Evolutionary conservation across 2,888 invertebrate species (phyloP).

Genomic region (Drosophila anomelani): DNA sequence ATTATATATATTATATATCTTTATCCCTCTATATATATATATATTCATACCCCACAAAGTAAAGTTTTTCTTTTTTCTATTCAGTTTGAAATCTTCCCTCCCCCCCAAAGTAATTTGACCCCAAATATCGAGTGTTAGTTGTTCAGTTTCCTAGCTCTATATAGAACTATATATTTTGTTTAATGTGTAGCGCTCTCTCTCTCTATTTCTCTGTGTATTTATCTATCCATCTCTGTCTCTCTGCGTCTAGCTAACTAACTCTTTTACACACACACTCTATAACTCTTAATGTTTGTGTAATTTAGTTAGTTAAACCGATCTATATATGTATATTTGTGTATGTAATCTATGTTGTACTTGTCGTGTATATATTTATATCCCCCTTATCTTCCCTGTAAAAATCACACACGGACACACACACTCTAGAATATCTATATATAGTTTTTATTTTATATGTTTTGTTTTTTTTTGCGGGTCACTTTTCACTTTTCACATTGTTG

Average conservation of each 20-base stretch:
- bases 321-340: slow-evolving; percentile 34
- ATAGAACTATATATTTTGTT: slow-evolving; percentile 39
- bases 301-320: slow-evolving; percentile 37
- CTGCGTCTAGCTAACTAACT: slow-evolving; percentile 34
- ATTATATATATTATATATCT: slow-evolving; percentile 37
- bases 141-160: slow-evolving; percentile 51
- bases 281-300: slow-evolving; percentile 36
- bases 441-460: slow-evolving; percentile 11
- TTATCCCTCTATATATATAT: slow-evolving; percentile 39
- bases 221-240: slow-evolving; percentile 30
- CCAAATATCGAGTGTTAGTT: slow-evolving; percentile 43
- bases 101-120: slow-evolving; percentile 15
- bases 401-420: slow-evolving; percentile 11
- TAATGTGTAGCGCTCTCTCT: slow-evolving; percentile 49
- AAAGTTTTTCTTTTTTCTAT: slow-evolving; percentile 27
- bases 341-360: slow-evolving; percentile 47
- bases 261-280: slow-evolving; percentile 32
- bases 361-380: slow-evolving; percentile 35
- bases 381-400: slow-evolving; percentile 9
- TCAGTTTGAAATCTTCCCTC: slow-evolving; percentile 15
- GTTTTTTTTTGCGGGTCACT: slow-evolving; percentile 12
- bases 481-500: slow-evolving; percentile 44
- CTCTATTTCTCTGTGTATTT: slow-evolving; percentile 30
- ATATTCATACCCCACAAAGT: slow-evolving; percentile 19
- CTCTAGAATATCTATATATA: slow-evolving; percentile 1